A percentile compares a stretch with the other conserved stretches of the same genome.
Conservation (phyloP, 2,888 invertebrate species). For the Ormyrus pomaceus region DNA sequence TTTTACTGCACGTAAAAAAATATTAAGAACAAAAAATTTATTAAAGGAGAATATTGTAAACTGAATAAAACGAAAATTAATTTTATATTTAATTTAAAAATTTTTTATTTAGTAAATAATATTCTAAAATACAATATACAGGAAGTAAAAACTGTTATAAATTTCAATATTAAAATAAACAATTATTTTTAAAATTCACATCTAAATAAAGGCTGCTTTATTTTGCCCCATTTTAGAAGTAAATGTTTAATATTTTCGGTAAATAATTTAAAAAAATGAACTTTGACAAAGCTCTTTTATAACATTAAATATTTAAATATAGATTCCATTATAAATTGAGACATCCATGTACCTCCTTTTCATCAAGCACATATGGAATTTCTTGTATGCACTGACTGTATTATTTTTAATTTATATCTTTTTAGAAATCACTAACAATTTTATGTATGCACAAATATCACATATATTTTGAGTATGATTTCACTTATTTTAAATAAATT, state of each 20-base stretch:
- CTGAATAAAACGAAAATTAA: conserved; percentile 16
- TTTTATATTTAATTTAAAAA: neutral
- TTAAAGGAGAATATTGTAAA: no score
- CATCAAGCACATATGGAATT: conserved; percentile 21
- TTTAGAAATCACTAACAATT: conserved; percentile 38
- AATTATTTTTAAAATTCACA: conserved; percentile 30
- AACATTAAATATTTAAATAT: conserved; percentile 37
- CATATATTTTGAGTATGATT: conserved; percentile 45
- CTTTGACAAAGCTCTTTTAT: conserved; percentile 37
- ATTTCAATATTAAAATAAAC: conserved; percentile 44
- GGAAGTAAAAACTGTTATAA: conserved; percentile 44
- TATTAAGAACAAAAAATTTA: no score
- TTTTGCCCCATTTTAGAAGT: neutral
- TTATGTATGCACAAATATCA: conserved; percentile 48
- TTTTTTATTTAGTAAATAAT: conserved; percentile 55
- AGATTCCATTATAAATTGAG: conserved; percentile 36
- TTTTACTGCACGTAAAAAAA: no score
- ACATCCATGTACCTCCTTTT: conserved; percentile 20
- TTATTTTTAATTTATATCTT: conserved; percentile 29
- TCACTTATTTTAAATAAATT: conserved; percentile 30
- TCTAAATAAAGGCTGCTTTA: conserved; percentile 7
- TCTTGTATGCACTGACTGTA: conserved; percentile 19
- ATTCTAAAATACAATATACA: conserved; percentile 41
- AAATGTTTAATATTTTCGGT: conserved; percentile 15
- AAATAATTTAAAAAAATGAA: conserved; percentile 43